Conservation (phyloP, 1,140 invertebrate species). For the Leptinotarsa lineolata region DNA sequence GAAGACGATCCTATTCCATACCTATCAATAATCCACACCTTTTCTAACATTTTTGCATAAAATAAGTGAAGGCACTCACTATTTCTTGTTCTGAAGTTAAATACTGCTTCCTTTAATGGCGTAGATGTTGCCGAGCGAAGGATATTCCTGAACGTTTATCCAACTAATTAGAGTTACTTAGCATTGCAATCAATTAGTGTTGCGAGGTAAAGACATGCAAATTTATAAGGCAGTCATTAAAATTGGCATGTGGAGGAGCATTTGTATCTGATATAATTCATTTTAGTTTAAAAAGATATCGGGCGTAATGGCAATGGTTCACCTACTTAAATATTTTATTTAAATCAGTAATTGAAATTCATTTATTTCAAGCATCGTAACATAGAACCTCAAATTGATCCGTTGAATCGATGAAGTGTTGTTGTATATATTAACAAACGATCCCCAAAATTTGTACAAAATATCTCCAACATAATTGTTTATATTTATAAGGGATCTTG, state of each 20-base stretch:
- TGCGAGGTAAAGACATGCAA: not conserved
- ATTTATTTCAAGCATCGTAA: too few relatives aligned
- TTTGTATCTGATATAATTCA: conserved; percentile 2
- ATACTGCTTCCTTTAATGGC: not conserved
- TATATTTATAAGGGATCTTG: too few relatives aligned
- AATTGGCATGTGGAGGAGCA: not conserved
- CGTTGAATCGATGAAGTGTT: too few relatives aligned
- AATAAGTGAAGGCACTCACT: not conserved
- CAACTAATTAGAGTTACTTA: conserved; percentile 6
- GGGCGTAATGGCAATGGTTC: not conserved
- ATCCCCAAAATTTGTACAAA: too few relatives aligned
- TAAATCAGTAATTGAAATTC: too few relatives aligned
- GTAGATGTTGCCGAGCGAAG: not conserved
- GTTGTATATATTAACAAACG: too few relatives aligned
- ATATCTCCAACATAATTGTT: too few relatives aligned
- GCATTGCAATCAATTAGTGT: conserved; percentile 6
- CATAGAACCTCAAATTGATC: too few relatives aligned
- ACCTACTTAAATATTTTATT: too few relatives aligned
- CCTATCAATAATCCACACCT: too few relatives aligned
- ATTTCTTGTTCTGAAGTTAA: not conserved
- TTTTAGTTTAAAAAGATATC: not conserved
- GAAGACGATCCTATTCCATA: too few relatives aligned
- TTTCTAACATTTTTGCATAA: not conserved
- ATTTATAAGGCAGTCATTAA: conserved; percentile 6
- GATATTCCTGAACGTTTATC: not conserved